Evolutionary conservation across 1,140 invertebrate genomes (phyloP).

Genomic region (Saxidomus purpurata): DNA sequence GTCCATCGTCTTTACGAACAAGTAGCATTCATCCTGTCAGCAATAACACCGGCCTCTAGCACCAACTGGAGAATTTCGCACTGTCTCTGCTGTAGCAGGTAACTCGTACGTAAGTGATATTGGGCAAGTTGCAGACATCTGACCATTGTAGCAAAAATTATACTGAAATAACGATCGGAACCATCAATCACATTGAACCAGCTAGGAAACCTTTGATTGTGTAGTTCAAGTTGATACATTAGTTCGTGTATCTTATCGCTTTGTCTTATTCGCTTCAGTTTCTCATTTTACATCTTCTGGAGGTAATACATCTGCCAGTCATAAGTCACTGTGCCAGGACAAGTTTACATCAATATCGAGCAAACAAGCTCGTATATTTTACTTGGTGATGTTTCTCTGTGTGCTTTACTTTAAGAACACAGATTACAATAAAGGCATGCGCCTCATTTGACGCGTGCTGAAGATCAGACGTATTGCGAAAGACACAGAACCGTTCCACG

Average conservation of each 20-base stretch:
- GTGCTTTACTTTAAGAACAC: not conserved
- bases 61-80: not conserved
- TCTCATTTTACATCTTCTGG: not conserved
- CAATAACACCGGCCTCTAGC: not conserved
- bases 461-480: not conserved
- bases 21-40: not conserved
- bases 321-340: not conserved
- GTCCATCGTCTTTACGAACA: not conserved
- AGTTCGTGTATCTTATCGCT: not conserved
- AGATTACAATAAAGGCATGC: not conserved
- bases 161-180: not conserved
- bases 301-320: not conserved
- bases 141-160: not conserved
- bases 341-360: not conserved
- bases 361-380: not conserved
- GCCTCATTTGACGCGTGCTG: not conserved
- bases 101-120: not conserved
- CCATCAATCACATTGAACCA: constrained; percentile 13
- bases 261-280: not conserved
- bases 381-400: not conserved
- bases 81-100: not conserved
- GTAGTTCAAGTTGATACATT: not conserved
- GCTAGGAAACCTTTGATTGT: not conserved
- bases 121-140: not conserved
- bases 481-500: not conserved